Evolutionary conservation across 2,797 vertebrate species (phyloP).

Genomic region (Notolepis coatsorum): DNA sequence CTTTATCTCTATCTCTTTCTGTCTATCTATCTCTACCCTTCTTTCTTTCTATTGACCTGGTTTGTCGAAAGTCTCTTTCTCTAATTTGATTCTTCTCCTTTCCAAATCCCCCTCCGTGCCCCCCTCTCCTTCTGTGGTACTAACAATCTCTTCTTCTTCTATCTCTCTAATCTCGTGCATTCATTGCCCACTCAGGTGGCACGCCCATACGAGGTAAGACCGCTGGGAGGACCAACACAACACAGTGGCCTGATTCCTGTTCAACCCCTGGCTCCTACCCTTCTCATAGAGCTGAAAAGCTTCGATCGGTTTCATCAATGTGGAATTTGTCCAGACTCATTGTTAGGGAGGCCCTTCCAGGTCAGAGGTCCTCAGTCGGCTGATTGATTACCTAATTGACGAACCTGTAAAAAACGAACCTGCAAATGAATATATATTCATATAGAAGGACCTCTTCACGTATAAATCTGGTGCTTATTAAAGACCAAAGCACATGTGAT

Average conservation of each 20-base stretch:
- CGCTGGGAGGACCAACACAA: constrained; percentile 77
- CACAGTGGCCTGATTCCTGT: constrained; percentile 76
- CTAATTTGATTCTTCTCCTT: constrained; percentile 67
- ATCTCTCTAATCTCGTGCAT: constrained; percentile 84
- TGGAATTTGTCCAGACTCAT: constrained; percentile 47
- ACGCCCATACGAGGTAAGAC: constrained; percentile 85
- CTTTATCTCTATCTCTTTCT: constrained; percentile 42
- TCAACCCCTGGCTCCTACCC: constrained; percentile 67
- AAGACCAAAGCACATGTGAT: no score
- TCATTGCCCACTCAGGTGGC: constrained; percentile 85
- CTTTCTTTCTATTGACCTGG: constrained; percentile 50
- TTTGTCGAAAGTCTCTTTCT: constrained; percentile 61
- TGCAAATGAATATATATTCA: no score
- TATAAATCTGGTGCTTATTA: no score
- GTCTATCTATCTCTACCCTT: background rate
- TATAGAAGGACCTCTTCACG: no score
- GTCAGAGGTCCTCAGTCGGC: no score
- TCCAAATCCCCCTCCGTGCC: constrained; percentile 45
- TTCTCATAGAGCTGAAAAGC: constrained; percentile 63
- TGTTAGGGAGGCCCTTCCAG: no score
- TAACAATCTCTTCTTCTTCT: constrained; percentile 85
- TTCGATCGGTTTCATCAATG: constrained; percentile 56
- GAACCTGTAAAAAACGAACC: no score
- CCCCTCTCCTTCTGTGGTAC: constrained; percentile 68
- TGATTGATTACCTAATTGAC: no score